Evolutionary conservation across 2,888 invertebrate genomes (phyloP).

Genomic region (Acleris emargana): DNA sequence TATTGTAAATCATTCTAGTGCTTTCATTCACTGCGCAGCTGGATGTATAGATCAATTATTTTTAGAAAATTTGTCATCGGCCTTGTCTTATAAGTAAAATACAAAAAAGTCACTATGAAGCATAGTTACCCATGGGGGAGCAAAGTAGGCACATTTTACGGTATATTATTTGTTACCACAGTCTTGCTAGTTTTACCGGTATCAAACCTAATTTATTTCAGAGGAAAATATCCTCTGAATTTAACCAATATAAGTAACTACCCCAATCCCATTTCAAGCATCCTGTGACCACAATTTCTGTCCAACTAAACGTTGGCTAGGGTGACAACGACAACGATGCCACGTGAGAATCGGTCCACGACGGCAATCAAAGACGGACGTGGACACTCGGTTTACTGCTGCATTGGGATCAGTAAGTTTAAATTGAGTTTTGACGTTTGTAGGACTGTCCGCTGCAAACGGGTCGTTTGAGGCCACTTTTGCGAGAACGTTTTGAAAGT

Average conservation of each 20-base stretch:
- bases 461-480: conserved; percentile 35
- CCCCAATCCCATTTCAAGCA: neutral
- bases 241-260: conserved; percentile 8
- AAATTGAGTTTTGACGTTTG: conserved; percentile 38
- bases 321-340: conserved; percentile 25
- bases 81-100: too few species aligned
- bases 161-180: too few species aligned
- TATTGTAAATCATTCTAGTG: too few species aligned
- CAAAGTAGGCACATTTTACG: too few species aligned
- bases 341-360: conserved; percentile 27
- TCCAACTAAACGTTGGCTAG: conserved; percentile 6
- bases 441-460: conserved; percentile 35
- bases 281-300: conserved; percentile 19
- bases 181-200: neutral
- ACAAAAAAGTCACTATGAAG: too few species aligned
- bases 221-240: neutral
- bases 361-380: conserved; percentile 38
- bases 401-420: conserved; percentile 34
- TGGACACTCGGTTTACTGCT: conserved; percentile 31
- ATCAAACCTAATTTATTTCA: neutral
- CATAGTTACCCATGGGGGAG: too few species aligned
- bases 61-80: too few species aligned
- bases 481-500: conserved; percentile 29
- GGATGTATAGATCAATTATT: too few species aligned
- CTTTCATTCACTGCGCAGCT: too few species aligned